phyloP scores from a whole-genome alignment of 2,113 vertebrate species.

The Murina feae region DNA sequence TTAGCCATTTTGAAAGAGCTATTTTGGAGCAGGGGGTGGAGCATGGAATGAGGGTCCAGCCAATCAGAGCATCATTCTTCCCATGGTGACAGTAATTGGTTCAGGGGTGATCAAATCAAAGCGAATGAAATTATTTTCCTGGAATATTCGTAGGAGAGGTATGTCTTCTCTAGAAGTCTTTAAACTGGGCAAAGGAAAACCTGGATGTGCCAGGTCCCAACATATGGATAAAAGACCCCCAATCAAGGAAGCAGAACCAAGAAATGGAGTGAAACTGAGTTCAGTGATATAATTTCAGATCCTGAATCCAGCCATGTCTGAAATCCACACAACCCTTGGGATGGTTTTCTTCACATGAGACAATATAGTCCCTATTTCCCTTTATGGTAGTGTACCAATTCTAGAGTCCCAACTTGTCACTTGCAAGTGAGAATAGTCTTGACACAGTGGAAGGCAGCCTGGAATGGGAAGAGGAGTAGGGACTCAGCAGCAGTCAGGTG shows the following conservation, averaged over 20 bases:
- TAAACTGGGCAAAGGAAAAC: background rate
- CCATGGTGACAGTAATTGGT: background rate
- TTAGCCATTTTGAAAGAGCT: background rate
- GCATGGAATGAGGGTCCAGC: background rate
- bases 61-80: background rate
- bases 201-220: background rate
- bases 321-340: background rate
- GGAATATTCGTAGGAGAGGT: background rate
- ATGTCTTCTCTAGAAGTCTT: background rate
- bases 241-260: background rate
- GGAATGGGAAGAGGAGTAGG: background rate
- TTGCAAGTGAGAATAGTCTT: background rate
- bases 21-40: background rate
- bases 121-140: background rate
- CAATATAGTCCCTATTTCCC: background rate
- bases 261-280: background rate
- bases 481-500: background rate
- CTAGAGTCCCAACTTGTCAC: background rate
- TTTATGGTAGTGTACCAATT: background rate
- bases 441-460: background rate
- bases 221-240: background rate
- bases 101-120: background rate
- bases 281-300: background rate
- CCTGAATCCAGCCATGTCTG: background rate
- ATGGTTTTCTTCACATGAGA: background rate